These are phyloP conservation scores for Rhagonycha lutea DNA, from an alignment of 2,888 invertebrate genomes.

Conservation along the genomic window DNA sequence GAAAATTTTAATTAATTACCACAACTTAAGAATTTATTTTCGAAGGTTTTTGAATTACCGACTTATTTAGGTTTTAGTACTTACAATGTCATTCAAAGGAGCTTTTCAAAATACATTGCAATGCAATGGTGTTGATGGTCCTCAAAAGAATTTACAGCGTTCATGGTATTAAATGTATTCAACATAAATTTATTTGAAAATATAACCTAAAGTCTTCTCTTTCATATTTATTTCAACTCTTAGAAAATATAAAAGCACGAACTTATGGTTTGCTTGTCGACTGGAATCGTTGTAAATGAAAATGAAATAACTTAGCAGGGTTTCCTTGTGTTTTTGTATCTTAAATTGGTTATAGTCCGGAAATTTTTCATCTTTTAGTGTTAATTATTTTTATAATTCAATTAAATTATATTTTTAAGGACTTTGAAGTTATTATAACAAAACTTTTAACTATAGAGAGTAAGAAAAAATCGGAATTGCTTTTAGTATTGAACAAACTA, in stretches of 20 bases:
- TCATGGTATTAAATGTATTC: neutral
- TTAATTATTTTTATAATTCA: too few species aligned
- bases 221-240: neutral
- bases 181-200: neutral
- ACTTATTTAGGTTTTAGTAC: neutral
- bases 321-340: too few species aligned
- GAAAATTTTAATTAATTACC: neutral
- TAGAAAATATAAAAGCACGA: neutral
- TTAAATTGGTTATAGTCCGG: too few species aligned
- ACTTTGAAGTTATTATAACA: too few species aligned
- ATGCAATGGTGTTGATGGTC: neutral
- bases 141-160: too few species aligned
- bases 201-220: neutral
- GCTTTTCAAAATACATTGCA: neutral
- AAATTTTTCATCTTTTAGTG: too few species aligned
- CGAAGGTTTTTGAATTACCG: neutral
- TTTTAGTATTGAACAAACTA: too few species aligned
- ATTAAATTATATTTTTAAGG: too few species aligned
- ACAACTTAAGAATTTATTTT: neutral
- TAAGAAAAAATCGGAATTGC: too few species aligned
- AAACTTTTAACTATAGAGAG: too few species aligned
- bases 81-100: neutral
- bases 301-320: neutral
- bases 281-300: neutral
- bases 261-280: neutral